These are phyloP conservation scores for Dichetophora obliterata DNA, from an alignment of 2,888 invertebrate species.

Conservation along the genomic window DNA sequence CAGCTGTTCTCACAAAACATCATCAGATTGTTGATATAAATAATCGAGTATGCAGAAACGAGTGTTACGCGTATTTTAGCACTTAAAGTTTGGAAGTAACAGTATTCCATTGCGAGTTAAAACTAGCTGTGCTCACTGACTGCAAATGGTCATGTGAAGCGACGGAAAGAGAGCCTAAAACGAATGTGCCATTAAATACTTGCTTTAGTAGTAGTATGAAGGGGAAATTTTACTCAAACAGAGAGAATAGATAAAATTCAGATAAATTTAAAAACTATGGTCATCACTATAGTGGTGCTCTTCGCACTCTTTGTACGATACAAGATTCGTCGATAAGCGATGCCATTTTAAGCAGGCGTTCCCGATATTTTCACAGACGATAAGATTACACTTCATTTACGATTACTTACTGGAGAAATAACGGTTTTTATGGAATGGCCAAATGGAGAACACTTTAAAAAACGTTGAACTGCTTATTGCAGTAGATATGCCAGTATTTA, in stretches of 20 bases:
- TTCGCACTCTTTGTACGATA: conserved; percentile 42
- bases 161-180: conserved; percentile 36
- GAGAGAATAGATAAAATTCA: not conserved
- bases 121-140: not conserved
- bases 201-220: conserved; percentile 40
- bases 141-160: not conserved
- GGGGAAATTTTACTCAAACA: conserved; percentile 50
- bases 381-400: not conserved
- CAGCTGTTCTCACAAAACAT: no score
- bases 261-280: conserved; percentile 15
- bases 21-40: no score
- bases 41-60: no score
- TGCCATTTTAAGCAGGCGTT: conserved; percentile 61
- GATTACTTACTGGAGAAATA: not conserved
- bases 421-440: not conserved
- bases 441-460: not conserved
- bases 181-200: conserved; percentile 20
- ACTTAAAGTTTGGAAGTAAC: no score
- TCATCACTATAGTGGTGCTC: conserved; percentile 43
- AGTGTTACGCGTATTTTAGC: no score
- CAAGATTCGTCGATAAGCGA: conserved; percentile 45
- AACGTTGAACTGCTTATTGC: no score
- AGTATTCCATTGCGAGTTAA: not conserved
- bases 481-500: no score
- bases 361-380: conserved; percentile 35